A percentile compares a stretch with the other conserved stretches of the same genome.
Conservation (phyloP, 2,888 invertebrate species). For the Vanessa cardui region DNA sequence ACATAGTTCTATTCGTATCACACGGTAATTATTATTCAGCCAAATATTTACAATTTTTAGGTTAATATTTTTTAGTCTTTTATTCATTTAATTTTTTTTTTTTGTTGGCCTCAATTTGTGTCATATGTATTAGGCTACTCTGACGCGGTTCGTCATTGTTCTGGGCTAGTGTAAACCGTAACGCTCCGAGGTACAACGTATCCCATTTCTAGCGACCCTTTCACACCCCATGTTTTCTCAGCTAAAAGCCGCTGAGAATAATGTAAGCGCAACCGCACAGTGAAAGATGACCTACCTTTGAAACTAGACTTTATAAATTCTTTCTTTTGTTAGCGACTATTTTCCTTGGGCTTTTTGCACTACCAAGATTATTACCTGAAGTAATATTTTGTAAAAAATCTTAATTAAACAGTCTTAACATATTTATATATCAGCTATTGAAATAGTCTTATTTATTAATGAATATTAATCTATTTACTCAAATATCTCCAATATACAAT, state of each 20-base stretch:
- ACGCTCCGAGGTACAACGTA: conserved; percentile 38
- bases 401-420: too few relatives aligned
- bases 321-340: not conserved
- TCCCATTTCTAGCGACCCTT: conserved; percentile 58
- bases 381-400: not conserved
- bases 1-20: too few relatives aligned
- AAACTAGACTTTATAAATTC: not conserved
- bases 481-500: too few relatives aligned
- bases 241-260: conserved; percentile 68
- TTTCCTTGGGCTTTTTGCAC: not conserved
- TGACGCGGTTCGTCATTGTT: conserved; percentile 29
- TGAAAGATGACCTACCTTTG: conserved; percentile 8
- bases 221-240: conserved; percentile 65
- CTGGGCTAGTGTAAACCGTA: conserved; percentile 21
- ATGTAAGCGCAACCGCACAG: conserved; percentile 24
- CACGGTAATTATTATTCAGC: too few relatives aligned
- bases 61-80: too few relatives aligned
- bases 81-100: too few relatives aligned
- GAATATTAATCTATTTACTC: too few relatives aligned
- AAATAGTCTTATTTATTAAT: too few relatives aligned
- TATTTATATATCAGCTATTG: too few relatives aligned
- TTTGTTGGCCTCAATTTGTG: not conserved
- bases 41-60: too few relatives aligned
- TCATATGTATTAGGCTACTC: conserved; percentile 35
- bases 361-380: not conserved